phyloP scores from a whole-genome alignment of 2,797 vertebrate genomes.

The Danio tinwini region DNA sequence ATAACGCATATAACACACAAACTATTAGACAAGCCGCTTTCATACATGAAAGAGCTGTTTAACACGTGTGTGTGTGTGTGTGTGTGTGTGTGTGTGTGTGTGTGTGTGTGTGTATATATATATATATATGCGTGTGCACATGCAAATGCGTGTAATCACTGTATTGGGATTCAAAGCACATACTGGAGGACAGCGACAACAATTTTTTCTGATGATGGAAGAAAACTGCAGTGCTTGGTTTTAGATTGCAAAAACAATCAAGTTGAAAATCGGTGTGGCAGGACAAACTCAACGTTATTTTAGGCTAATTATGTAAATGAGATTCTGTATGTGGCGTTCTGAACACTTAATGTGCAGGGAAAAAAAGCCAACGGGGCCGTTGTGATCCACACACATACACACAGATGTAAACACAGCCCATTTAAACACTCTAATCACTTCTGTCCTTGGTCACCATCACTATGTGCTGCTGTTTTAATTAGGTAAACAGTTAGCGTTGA shows the following conservation, averaged over 20 bases:
- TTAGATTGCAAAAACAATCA: constrained; percentile 22
- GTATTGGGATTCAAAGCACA: constrained; percentile 24
- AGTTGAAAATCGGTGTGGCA: neutral
- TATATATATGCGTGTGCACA: constrained; percentile 3
- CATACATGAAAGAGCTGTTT: constrained; percentile 20
- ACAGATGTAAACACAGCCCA: constrained; percentile 6
- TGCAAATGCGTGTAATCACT: neutral
- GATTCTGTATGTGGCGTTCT: neutral
- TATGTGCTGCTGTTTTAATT: constrained; percentile 7
- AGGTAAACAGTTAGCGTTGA: constrained; percentile 20
- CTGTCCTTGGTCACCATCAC: constrained; percentile 10
- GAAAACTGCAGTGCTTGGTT: constrained; percentile 13
- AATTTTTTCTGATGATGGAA: neutral
- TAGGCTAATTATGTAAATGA: constrained; percentile 35
- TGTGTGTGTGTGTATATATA: too few relatives aligned
- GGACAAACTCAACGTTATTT: neutral
- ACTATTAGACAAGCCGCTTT: neutral
- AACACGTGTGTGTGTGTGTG: too few relatives aligned
- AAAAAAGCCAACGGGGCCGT: neutral
- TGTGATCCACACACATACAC: neutral
- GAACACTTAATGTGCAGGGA: neutral
- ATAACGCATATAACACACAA: too few relatives aligned
- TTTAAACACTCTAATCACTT: constrained; percentile 21
- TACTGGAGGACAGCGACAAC: neutral
- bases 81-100: too few relatives aligned